Conservation (phyloP, 2,888 invertebrate species). For the Temnothorax rugatulus region DNA sequence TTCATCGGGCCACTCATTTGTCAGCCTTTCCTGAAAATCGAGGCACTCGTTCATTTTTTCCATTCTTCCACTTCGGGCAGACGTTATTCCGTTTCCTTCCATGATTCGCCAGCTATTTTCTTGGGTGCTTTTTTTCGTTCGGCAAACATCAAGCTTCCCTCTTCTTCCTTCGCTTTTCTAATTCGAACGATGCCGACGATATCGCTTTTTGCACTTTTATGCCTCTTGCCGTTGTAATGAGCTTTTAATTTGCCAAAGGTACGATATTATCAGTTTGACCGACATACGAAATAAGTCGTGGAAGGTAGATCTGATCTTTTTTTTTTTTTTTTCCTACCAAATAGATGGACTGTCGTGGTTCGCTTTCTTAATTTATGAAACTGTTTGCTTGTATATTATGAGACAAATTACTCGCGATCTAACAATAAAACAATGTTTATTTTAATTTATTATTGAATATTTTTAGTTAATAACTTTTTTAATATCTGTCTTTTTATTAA, state of each 20-base stretch:
- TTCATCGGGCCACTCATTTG: not conserved
- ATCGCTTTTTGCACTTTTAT: slow-evolving; percentile 12
- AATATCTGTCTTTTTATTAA: not conserved
- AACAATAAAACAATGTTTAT: not conserved
- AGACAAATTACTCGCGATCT: not conserved
- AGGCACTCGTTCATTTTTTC: not conserved
- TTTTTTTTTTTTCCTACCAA: not conserved
- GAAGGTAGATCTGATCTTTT: slow-evolving; percentile 23
- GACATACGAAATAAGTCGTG: slow-evolving; percentile 10
- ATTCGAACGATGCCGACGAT: slow-evolving; percentile 19
- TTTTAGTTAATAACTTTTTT: not conserved
- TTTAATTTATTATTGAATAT: slow-evolving; percentile 16
- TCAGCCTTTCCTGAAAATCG: not conserved
- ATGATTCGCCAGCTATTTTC: slow-evolving; percentile 21
- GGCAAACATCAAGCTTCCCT: not conserved
- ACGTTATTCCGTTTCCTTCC: slow-evolving; percentile 8
- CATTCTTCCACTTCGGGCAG: not conserved
- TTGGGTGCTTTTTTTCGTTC: not conserved
- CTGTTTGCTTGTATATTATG: not conserved
- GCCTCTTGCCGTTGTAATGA: slow-evolving; percentile 12
- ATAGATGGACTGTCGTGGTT: not conserved
- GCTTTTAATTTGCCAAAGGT: slow-evolving; percentile 26
- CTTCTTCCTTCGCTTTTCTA: slow-evolving; percentile 1
- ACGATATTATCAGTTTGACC: slow-evolving; percentile 20
- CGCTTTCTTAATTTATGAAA: slow-evolving; percentile 12